Evolutionary conservation across 2,888 invertebrate genomes (phyloP).

Genomic region (Acanthosepion esculentum): DNA sequence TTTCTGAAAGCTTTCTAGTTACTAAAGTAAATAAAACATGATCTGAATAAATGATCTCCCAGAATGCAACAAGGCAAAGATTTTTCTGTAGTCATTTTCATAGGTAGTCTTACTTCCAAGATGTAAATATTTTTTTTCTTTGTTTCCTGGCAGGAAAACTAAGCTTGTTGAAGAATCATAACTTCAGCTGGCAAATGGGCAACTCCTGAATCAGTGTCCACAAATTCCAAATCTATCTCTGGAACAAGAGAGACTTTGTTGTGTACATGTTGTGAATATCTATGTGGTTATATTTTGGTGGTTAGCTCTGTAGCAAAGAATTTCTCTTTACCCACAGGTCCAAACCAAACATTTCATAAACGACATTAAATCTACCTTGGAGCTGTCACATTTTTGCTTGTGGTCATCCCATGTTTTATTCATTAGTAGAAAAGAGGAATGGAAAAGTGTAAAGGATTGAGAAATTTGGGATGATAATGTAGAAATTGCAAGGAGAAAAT

Average conservation of each 20-base stretch:
- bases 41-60: not conserved
- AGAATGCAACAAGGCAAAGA: not conserved
- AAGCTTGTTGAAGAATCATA: not conserved
- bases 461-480: too few species aligned
- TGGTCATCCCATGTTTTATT: too few species aligned
- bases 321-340: too few species aligned
- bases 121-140: not conserved
- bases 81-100: not conserved
- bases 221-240: not conserved
- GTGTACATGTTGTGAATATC: not conserved
- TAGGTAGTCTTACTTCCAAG: not conserved
- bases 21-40: not conserved
- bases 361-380: too few species aligned
- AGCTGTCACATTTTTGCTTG: too few species aligned
- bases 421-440: too few species aligned
- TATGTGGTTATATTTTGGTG: too few species aligned
- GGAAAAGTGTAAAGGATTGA: too few species aligned
- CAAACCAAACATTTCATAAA: too few species aligned
- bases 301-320: too few species aligned
- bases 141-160: not conserved
- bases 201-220: not conserved
- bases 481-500: too few species aligned
- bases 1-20: not conserved
- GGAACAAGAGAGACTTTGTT: not conserved
- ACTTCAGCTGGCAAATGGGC: not conserved